phyloP scores from a whole-genome alignment of 2,888 invertebrate genomes.

The Dinocampus coccinellae region DNA sequence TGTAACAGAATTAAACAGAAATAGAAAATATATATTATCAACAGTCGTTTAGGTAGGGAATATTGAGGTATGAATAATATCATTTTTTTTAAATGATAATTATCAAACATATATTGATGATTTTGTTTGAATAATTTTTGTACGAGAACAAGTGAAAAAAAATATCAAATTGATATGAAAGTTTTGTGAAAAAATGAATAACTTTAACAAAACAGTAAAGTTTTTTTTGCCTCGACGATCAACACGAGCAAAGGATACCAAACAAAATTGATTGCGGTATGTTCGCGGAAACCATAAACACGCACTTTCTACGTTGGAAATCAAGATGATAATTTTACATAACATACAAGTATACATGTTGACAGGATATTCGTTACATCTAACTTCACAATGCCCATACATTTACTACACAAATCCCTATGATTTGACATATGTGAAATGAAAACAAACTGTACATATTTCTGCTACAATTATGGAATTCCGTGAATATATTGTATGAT shows the following conservation, averaged over 20 bases:
- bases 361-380: not conserved
- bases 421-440: not conserved
- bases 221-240: constrained; percentile 34
- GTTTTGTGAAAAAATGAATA: constrained; percentile 39
- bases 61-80: too few species aligned
- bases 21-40: too few species aligned
- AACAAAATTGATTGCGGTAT: constrained; percentile 50
- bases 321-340: constrained; percentile 30
- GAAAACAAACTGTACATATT: not conserved
- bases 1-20: too few species aligned
- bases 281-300: constrained; percentile 57
- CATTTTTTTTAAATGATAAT: too few species aligned
- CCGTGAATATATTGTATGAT: not conserved
- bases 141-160: not conserved
- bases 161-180: constrained; percentile 35
- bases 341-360: not conserved
- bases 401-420: not conserved
- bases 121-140: not conserved
- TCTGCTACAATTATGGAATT: not conserved
- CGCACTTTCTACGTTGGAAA: constrained; percentile 47
- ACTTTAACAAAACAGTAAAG: constrained; percentile 45
- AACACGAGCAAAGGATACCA: constrained; percentile 48
- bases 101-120: too few species aligned
- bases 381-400: not conserved
- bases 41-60: too few species aligned